Evolutionary conservation across 2,888 invertebrate species (phyloP).

Genomic region (Drosophila quinaria): DNA sequence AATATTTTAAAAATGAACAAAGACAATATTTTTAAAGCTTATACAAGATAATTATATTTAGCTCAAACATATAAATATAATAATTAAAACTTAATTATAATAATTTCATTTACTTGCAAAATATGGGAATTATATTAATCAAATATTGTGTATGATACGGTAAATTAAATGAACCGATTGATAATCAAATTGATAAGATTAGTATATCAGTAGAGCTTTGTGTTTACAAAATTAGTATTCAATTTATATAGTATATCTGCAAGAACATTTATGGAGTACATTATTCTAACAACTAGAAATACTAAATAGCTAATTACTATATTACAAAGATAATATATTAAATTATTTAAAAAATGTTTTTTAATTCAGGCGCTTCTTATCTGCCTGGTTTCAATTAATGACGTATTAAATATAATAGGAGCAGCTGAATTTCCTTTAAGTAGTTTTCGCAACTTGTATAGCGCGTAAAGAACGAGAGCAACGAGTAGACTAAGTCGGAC

Average conservation of each 20-base stretch:
- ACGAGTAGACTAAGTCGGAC: conserved; percentile 28
- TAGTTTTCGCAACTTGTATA: conserved; percentile 13
- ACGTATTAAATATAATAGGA: background rate
- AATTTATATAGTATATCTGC: background rate
- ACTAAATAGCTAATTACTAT: background rate
- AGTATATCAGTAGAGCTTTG: background rate
- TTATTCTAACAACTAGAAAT: background rate
- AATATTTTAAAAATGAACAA: background rate
- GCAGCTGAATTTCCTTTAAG: background rate
- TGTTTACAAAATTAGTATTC: background rate
- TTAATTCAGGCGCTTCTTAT: background rate
- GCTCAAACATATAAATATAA: background rate
- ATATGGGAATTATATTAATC: background rate
- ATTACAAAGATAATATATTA: background rate
- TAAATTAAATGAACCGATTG: background rate
- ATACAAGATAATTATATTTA: background rate
- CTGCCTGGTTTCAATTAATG: background rate
- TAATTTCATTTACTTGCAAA: background rate
- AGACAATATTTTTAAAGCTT: too few relatives aligned
- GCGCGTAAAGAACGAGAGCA: conserved; percentile 27
- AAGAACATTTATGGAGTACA: background rate
- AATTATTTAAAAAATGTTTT: too few relatives aligned
- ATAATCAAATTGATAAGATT: conserved; percentile 8
- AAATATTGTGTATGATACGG: background rate
- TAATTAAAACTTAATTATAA: background rate